Conservation (phyloP, 2,113 vertebrate species). For the Sander vitreus region DNA sequence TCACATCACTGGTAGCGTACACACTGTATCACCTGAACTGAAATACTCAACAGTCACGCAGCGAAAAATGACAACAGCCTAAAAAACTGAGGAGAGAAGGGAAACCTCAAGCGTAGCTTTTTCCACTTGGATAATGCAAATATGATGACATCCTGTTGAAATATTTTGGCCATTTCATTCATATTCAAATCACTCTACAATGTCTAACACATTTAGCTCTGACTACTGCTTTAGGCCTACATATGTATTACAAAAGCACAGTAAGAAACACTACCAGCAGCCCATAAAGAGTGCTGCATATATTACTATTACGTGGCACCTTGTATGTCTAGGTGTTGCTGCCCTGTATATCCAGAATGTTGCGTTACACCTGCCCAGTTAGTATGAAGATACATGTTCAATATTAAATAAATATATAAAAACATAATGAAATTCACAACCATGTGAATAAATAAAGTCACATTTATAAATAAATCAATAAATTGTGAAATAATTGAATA, state of each 20-base stretch:
- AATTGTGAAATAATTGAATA: background rate
- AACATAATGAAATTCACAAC: background rate
- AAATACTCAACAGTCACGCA: constrained; percentile 18
- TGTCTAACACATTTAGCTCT: constrained; percentile 22
- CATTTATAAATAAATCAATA: background rate
- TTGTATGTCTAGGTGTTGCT: constrained; percentile 1
- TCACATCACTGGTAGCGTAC: constrained; percentile 42
- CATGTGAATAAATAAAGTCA: background rate
- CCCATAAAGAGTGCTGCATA: constrained; percentile 22
- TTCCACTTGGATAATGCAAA: constrained; percentile 38
- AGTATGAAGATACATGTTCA: background rate
- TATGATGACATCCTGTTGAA: constrained; percentile 62
- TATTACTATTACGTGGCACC: constrained; percentile 12
- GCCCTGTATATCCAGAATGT: constrained; percentile 12
- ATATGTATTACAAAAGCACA: constrained; percentile 40
- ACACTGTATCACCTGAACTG: constrained; percentile 15
- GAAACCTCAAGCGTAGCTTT: constrained; percentile 11
- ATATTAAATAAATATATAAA: background rate
- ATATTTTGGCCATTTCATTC: constrained; percentile 46
- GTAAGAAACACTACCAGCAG: constrained; percentile 40
- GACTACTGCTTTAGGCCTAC: background rate
- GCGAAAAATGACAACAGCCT: constrained; percentile 26
- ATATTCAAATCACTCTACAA: constrained; percentile 55
- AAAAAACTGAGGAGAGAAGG: constrained; percentile 8
- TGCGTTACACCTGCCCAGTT: background rate